Evolutionary conservation across 2,888 invertebrate species (phyloP).

Genomic region (Lasioglossum pauxillum): DNA sequence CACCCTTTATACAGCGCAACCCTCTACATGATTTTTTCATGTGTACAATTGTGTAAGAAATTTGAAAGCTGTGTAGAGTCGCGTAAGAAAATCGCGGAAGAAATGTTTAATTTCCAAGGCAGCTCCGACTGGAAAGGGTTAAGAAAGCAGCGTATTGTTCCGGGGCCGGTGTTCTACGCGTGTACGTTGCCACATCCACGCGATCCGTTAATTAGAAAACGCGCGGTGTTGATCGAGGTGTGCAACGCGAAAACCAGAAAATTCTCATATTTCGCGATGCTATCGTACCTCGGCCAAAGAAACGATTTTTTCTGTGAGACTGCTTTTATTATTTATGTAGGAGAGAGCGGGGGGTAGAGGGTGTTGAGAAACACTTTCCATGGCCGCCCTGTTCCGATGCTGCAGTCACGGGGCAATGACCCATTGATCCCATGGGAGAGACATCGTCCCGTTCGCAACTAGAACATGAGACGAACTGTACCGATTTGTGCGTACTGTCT

Average conservation of each 20-base stretch:
- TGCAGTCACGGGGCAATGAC: conserved; percentile 64
- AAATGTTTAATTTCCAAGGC: too few relatives aligned
- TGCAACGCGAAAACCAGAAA: conserved; percentile 24
- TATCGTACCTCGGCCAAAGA: conserved; percentile 2
- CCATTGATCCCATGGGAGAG: conserved; percentile 68
- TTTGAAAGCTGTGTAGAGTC: too few relatives aligned
- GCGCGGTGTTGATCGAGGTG: conserved; percentile 29
- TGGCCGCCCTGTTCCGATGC: conserved; percentile 36
- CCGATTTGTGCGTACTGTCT: conserved; percentile 18
- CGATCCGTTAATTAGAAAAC: conserved; percentile 28
- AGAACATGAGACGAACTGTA: conserved; percentile 46
- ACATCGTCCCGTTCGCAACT: conserved; percentile 44
- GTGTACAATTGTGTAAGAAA: too few relatives aligned
- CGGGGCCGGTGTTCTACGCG: background rate
- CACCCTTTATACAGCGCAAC: too few relatives aligned
- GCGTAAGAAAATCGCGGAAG: too few relatives aligned
- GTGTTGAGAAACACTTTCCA: conserved; percentile 27
- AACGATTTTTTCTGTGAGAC: conserved; percentile 34
- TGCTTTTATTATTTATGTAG: background rate
- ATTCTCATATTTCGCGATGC: conserved; percentile 36
- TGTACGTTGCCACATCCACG: conserved; percentile 17
- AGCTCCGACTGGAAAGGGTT: too few relatives aligned
- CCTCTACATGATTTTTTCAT: too few relatives aligned
- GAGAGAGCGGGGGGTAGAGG: background rate
- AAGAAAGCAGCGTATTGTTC: conserved; percentile 17